Percentiles rank a stretch among this genome's conserved stretches.
Evolutionary conservation across 2,888 invertebrate genomes (phyloP).

Genomic region (Escarpia spicata): DNA sequence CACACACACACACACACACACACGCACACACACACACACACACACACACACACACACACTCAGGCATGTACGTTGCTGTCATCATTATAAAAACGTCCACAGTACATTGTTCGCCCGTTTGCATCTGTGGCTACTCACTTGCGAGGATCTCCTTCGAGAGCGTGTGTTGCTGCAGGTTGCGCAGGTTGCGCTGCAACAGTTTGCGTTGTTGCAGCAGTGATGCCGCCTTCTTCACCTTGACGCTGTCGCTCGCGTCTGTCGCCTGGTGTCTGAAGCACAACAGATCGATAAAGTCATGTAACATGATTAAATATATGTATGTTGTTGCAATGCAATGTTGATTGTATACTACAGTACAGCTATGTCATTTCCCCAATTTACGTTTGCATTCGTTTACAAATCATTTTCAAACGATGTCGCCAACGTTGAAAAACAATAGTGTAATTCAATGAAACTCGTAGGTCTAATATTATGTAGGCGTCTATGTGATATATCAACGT

Average conservation of each 20-base stretch:
- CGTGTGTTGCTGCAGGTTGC: constrained; percentile 70
- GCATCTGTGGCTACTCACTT: constrained; percentile 51
- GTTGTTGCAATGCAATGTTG: too few species aligned
- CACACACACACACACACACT: background rate
- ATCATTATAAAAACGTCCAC: too few species aligned
- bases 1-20: background rate
- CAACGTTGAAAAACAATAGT: too few species aligned
- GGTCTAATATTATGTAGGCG: too few species aligned
- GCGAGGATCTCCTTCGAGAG: constrained; percentile 66
- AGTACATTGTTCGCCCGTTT: background rate
- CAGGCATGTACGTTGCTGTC: background rate
- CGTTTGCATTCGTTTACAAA: too few species aligned
- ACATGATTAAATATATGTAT: background rate
- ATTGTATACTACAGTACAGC: too few species aligned
- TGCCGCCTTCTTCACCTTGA: constrained; percentile 63
- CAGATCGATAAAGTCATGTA: background rate
- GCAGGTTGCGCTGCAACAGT: constrained; percentile 71
- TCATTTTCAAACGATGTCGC: too few species aligned
- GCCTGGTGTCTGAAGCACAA: constrained; percentile 34
- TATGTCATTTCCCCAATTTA: too few species aligned
- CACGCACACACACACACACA: background rate
- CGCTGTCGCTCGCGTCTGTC: constrained; percentile 36
- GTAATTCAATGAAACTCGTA: too few species aligned
- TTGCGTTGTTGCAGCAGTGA: constrained; percentile 71
- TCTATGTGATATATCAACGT: too few species aligned